Evolutionary conservation across 2,113 vertebrate species (phyloP), one percentile per base, ranked within the genome.

Genomic region (Platysternon megacephalum): DNA sequence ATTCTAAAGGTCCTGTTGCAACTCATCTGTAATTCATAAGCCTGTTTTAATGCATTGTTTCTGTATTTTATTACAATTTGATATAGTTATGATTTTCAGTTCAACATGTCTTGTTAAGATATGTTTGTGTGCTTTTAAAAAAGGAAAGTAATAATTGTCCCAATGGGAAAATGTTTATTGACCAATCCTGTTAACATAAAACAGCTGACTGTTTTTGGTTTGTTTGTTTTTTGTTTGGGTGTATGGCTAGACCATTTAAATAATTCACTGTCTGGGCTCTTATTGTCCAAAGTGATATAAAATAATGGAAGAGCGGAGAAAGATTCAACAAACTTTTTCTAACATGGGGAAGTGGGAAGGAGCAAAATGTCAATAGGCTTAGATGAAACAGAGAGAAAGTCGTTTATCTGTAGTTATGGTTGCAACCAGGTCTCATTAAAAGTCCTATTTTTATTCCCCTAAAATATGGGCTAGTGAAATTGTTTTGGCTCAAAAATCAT

Each of bases 1-100:
- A 82, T 80, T 76, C 93, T 82, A 87, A 92, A 90, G 13, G 81
- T 76, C 4, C 49, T 17, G 79, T 84, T 96, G 89, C 44, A 95
- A 28, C 7, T 58, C 58, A 81, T 81, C 8, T 55, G 13, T 65
- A 88, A 89, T 74, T 93, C 24, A 55, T 61, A 26, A 87, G n/a
- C 14, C 16, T 46, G 39, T 39, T 86, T 84, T 17, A 90, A 51
- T 51, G 0, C 48, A 55, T 53, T 87, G 1, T 85, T 42, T 72
- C 39, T 84, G 39, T 78, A 68, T 3, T 4, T 42, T 42, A n/a
- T 11, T 61, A 3, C 21, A 29, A 19, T 84, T 93, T 87, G 79
- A 10, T 74, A 58, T 14, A 80, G 28, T 28, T 49, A 90, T 79
- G 55, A 84, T 87, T 72, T 16, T 46, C 58, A 81, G 46, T 84